phyloP scores from a whole-genome alignment of 2,797 vertebrate genomes.

The Typhlichthys subterraneus region DNA sequence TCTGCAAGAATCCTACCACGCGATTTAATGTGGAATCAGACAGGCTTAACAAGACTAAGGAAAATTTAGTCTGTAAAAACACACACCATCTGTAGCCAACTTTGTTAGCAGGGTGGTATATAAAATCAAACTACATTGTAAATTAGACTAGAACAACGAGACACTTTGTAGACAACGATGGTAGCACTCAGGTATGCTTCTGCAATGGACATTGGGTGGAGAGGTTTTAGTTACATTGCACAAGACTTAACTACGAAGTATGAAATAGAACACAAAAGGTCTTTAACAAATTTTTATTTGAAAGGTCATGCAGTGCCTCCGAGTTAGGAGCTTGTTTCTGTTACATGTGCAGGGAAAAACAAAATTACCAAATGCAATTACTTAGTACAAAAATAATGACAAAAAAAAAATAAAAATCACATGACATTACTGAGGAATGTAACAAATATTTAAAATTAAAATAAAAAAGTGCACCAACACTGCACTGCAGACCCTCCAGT shows the following conservation, averaged over 20 bases:
- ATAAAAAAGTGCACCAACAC: constrained; percentile 82
- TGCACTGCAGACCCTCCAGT: constrained; percentile 87
- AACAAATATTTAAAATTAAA: constrained; percentile 88
- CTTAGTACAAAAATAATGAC: constrained; percentile 90
- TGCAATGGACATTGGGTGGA: too few species aligned
- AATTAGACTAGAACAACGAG: too few species aligned
- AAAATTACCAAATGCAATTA: constrained; percentile 85
- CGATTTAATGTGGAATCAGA: too few species aligned
- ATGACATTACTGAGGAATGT: constrained; percentile 76
- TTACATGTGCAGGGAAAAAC: constrained; percentile 86
- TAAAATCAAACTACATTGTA: too few species aligned
- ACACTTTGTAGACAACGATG: too few species aligned
- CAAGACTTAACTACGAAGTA: background rate
- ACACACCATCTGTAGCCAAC: too few species aligned
- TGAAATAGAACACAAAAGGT: background rate
- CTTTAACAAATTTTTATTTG: constrained; percentile 62
- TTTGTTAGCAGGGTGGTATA: too few species aligned
- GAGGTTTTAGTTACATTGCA: background rate
- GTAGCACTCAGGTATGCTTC: too few species aligned
- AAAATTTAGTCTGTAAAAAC: too few species aligned
- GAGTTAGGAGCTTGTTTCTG: constrained; percentile 84
- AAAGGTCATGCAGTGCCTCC: constrained; percentile 95
- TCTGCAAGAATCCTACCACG: too few species aligned
- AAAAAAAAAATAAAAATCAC: constrained; percentile 77
- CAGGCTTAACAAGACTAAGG: too few species aligned